Evolutionary conservation across 2,797 vertebrate species (phyloP), one percentile per base, ranked within the genome.

Genomic region (Hafferia zeledoni): DNA sequence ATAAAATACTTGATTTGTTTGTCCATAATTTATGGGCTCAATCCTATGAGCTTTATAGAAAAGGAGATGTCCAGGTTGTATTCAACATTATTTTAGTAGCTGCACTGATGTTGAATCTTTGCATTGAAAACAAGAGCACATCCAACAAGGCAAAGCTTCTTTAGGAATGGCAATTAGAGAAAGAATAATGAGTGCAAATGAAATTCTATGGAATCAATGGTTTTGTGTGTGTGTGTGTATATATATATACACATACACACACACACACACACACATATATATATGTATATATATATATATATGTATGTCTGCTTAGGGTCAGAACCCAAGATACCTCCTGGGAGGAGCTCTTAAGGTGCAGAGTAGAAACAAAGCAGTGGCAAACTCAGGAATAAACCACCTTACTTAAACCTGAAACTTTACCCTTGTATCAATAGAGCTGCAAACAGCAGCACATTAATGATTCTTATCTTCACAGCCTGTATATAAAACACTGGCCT

Each of bases 241-340:
- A 4, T 28, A 37, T 5, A 28, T 30, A 37, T 39, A 39, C 11
- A n/a, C n/a, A n/a, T n/a, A n/a, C n/a, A n/a, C n/a, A 41, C 39
- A 41, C 6, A 41, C 6, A 41, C 39, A 41, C 14, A 41, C 39
- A 41, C 14, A 41, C 19, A 22, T 52, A 35, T 31, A 23, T 17
- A 33, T 7, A 3, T 3, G 6, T 0, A 39, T 14, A 39, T 13
- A 39, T 39, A 39, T 14, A 39, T 47, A 35, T 31, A 23, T 17
- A 37, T 9, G 3, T 3, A 6, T 0, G 1, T 25, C 18, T n/a
- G 17, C 4, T 9, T 0, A 17, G 63, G 31, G 13, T 8, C 20
- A 68, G 27, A 61, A 10, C 9, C 12, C 30, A n/a, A 13, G 7
- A 6, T 11, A 3, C 5, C 19, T 20, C 15, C 52, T 23, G 18